Evolutionary conservation across 1,140 invertebrate genomes (phyloP).

Genomic region (Samia ricini): DNA sequence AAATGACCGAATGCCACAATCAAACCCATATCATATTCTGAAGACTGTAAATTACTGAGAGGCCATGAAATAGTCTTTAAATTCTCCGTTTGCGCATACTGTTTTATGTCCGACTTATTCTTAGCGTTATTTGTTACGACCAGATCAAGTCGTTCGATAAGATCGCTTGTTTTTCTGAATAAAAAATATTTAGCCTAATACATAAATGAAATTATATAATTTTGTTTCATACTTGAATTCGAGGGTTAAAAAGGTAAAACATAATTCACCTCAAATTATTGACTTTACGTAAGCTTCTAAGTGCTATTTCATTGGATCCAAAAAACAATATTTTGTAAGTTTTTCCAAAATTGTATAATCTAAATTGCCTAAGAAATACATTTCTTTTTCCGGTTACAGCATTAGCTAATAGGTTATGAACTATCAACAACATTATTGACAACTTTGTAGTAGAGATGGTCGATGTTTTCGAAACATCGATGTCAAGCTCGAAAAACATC

Average conservation of each 20-base stretch:
- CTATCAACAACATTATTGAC: conserved; percentile 35
- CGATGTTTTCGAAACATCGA: too few species aligned
- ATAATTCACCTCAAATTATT: conserved; percentile 54
- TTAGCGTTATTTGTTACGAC: conserved; percentile 47
- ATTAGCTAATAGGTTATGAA: conserved; percentile 42
- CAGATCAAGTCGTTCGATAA: conserved; percentile 48
- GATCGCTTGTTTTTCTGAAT: conserved; percentile 45
- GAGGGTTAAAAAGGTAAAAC: background rate
- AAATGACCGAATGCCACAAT: conserved; percentile 69
- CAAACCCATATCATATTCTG: conserved; percentile 63
- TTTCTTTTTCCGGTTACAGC: conserved; percentile 38
- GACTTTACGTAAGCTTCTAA: conserved; percentile 58
- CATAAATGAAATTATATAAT: background rate
- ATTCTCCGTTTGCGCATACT: conserved; percentile 53
- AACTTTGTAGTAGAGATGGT: too few species aligned
- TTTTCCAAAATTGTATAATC: conserved; percentile 17
- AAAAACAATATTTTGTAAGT: conserved; percentile 65
- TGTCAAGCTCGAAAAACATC: too few species aligned
- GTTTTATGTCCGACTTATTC: conserved; percentile 49
- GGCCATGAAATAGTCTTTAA: conserved; percentile 59
- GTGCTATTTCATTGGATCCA: conserved; percentile 60
- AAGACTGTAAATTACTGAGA: conserved; percentile 35
- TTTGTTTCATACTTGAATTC: background rate
- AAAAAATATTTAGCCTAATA: background rate
- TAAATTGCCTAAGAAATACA: conserved; percentile 25